phyloP scores from a whole-genome alignment of 2,888 invertebrate genomes.

The Itoplectis maculator region DNA sequence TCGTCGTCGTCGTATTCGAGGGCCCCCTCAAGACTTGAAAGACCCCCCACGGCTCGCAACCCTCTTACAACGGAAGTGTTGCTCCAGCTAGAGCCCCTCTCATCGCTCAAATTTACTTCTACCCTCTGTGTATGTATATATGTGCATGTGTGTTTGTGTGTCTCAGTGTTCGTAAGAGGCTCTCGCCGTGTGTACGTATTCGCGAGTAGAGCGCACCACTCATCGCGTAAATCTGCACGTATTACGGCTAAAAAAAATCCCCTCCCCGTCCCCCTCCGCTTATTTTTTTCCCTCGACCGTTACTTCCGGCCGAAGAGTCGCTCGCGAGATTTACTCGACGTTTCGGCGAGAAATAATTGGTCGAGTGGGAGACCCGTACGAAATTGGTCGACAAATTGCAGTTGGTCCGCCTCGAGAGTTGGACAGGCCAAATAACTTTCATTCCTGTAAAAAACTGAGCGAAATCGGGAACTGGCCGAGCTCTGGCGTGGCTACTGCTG shows the following conservation, averaged over 20 bases:
- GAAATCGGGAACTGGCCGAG: not conserved
- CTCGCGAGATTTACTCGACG: not conserved
- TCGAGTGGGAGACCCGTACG: no score
- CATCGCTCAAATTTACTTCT: constrained; percentile 27
- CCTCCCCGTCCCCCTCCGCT: no score
- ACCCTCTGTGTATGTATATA: no score
- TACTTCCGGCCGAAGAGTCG: not conserved
- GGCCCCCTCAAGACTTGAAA: constrained; percentile 60
- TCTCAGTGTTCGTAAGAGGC: constrained; percentile 3
- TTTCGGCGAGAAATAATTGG: not conserved
- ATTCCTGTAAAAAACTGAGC: no score
- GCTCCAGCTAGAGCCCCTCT: constrained; percentile 57
- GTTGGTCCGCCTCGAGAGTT: no score
- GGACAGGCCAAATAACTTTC: no score
- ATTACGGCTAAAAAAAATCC: constrained; percentile 8
- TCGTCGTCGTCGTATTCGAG: constrained; percentile 54
- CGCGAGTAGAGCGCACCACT: constrained; percentile 21
- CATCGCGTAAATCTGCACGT: constrained; percentile 6
- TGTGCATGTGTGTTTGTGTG: no score
- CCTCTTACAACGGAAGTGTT: constrained; percentile 62
- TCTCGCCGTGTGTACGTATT: constrained; percentile 37
- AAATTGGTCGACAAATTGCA: no score
- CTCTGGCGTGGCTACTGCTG: not conserved
- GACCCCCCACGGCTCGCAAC: constrained; percentile 53
- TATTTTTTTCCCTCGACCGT: not conserved